Base-by-base conservation (phyloP, 1,140 invertebrate species). In the Triops longicaudatus region DNA sequence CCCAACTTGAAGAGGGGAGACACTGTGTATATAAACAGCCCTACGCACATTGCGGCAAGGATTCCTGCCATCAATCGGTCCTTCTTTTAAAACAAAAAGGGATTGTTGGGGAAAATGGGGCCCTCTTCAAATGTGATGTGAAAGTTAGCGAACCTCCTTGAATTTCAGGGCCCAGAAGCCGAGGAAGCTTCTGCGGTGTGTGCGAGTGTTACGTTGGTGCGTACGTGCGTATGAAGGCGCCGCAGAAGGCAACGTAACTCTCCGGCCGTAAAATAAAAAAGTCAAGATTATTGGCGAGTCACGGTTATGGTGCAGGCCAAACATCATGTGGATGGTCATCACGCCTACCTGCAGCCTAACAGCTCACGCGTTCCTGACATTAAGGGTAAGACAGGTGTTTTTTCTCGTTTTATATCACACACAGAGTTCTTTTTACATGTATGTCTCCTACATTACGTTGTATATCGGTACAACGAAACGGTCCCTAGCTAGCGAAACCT, bases 381-480 rank as follows among this genome's bases (percentile, higher is more conserved):
- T 22, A 63, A 17, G 50, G 50, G 50, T 63, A 63, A 63, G 50
- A 63, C 50, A 63, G 50, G 50, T 44, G 26, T 73, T 37, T 26
- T 44, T n/a, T 27, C 42, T 28, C 42, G 0, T 76, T 14, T 14
- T 14, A 76, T 77, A 41, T 78, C 22, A 14, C 76, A 74, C 71
- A 78, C 76, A 43, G 41, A 31, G 26, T 78, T n/a, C 28, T 75
- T 41, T 22, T 12, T 10, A 6, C 31, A 37, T 37, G 31, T 2
- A 37, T 63, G 50, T 63, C 50, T 63, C 50, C 50, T 14, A 1
- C 50, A 17, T 63, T 76, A 27, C 12, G 14, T n/a, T 31, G 41
- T 75, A 0, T 75, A 22, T 75, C 27, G 6, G 17, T 10, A 63
- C 6, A 37, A 37, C 31, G 7, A 37, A 37, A 63, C 50, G 50